Evolutionary conservation across 2,113 vertebrate species (phyloP).

Genomic region (Callospermophilus lateralis): DNA sequence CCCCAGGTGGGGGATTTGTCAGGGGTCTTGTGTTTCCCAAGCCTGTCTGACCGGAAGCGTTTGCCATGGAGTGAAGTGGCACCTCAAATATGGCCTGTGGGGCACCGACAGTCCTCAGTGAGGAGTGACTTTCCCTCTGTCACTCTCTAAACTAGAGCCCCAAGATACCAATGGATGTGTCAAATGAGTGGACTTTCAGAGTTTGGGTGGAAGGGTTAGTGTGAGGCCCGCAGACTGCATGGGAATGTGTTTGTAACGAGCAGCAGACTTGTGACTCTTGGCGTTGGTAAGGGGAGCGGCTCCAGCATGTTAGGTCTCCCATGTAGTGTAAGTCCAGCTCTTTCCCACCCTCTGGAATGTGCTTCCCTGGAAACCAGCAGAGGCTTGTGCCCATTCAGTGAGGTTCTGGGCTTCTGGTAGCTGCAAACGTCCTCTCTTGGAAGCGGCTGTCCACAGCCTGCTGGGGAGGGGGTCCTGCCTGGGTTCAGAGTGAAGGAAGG

Average conservation of each 20-base stretch:
- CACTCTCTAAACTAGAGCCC: not conserved
- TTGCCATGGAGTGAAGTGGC: not conserved
- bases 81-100: not conserved
- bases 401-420: not conserved
- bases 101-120: fast-evolving
- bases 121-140: not conserved
- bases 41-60: not conserved
- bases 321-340: fast-evolving
- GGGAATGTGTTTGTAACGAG: not conserved
- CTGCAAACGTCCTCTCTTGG: fast-evolving
- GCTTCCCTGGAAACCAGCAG: fast-evolving
- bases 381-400: not conserved
- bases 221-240: not conserved
- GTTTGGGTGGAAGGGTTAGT: not conserved
- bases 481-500: fast-evolving
- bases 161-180: not conserved
- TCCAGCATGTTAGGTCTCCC: not conserved
- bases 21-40: not conserved
- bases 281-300: not conserved
- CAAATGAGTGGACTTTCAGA: not conserved
- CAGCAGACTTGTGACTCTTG: not conserved
- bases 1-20: not conserved
- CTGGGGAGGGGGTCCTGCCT: not conserved
- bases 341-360: fast-evolving
- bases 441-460: not conserved